Evolutionary conservation across 2,797 vertebrate species (phyloP), one percentile per base, ranked within the genome.

Genomic region (Pantherophis alleghaniensis): DNA sequence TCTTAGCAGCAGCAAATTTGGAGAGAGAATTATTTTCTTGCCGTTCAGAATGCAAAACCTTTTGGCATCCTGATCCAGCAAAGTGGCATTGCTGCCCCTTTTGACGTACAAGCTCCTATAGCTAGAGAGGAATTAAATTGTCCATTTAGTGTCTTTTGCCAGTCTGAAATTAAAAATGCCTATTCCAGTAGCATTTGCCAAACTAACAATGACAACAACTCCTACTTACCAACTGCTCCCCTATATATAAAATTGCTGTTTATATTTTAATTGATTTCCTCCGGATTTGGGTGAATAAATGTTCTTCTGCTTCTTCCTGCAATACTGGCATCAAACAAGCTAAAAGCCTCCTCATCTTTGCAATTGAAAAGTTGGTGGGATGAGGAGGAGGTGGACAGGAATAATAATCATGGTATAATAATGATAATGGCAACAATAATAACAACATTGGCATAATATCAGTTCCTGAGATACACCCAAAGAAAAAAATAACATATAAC

Each of bases 141-240:
- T 95, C 95, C 92, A 90, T 95, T 7, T 91, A 61, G 88, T 92
- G 86, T n/a, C 90, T 92, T 59, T 69, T 94, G 92, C 93, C 93
- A 96, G 92, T 0, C 0, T 69, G 88, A 20, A 90, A 28, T 90
- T 51, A 0, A 90, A 93, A 94, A 93, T 88, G 90, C 56, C 86
- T 28, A 69, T 7, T 94, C 51, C 94, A 92, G 90, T 87, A 94
- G 94, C 94, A 94, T 96, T 91, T 93, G 94, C 63, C 7, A 28
- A 91, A 94, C 89, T 51, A 55, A 95, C 79, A 92, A 93, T 2
- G 74, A 96, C 94, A 95, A 94, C 94, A 95, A 96, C 96, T 96
- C 96, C 96, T 37, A 96, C 95, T 0, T 37, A 87, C 93, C 90
- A 0, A 92, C 95, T 96, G 96, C 93, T 96, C 92, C 90, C 14